Evolutionary conservation across 2,113 vertebrate genomes (phyloP).

Genomic region (Zosterops japonicus): DNA sequence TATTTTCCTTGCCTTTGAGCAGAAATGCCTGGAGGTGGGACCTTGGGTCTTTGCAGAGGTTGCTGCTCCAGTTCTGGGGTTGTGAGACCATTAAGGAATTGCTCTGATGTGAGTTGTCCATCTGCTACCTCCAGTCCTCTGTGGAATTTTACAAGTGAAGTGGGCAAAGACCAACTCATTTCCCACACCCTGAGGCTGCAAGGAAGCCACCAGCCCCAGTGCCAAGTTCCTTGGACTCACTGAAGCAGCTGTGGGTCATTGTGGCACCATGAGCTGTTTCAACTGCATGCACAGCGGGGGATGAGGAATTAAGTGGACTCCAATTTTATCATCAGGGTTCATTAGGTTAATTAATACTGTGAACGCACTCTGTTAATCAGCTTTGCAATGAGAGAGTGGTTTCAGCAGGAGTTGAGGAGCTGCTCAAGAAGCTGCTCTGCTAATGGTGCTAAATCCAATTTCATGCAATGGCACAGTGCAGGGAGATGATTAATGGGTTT

Average conservation of each 20-base stretch:
- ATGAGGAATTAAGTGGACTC: constrained; percentile 1
- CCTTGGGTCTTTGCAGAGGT: not conserved
- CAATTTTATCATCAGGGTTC: constrained; percentile 39
- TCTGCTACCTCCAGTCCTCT: not conserved
- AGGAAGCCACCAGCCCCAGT: not conserved
- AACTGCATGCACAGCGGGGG: not conserved
- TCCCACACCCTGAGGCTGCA: accelerated
- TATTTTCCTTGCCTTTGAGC: not conserved
- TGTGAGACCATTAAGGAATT: not conserved
- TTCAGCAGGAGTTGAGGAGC: not conserved
- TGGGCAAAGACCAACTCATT: accelerated
- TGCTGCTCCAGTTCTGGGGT: accelerated
- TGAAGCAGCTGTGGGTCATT: accelerated
- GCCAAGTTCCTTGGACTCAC: accelerated
- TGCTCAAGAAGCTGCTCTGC: not conserved
- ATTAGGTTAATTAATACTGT: constrained; percentile 56
- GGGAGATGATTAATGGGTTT: not conserved
- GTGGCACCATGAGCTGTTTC: not conserved
- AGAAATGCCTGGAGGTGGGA: not conserved
- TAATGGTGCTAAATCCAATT: constrained; percentile 39
- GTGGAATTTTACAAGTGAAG: not conserved
- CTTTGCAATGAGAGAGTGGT: not conserved
- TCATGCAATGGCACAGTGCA: accelerated
- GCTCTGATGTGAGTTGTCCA: accelerated
- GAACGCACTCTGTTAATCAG: constrained; percentile 13